Evolutionary conservation across 1,140 invertebrate species (phyloP).

Genomic region (Diabrotica virgifera): DNA sequence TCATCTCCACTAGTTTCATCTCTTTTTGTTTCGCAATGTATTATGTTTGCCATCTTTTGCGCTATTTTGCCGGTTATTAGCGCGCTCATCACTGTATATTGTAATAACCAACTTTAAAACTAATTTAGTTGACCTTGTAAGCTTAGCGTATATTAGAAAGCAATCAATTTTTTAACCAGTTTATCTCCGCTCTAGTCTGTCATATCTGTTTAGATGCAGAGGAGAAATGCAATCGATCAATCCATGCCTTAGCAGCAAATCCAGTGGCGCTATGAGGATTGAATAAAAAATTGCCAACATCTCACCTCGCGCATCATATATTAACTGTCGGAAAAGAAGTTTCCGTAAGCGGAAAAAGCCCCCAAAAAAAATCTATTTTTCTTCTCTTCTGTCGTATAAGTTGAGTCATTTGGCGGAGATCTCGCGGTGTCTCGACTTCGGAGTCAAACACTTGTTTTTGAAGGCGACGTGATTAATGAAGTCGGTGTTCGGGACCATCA

Average conservation of each 20-base stretch:
- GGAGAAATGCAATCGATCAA: too few relatives aligned
- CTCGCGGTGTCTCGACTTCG: conserved; percentile 11
- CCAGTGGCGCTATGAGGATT: neutral
- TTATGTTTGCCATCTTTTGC: too few relatives aligned
- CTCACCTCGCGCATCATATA: conserved; percentile 1
- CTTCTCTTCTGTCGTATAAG: conserved; percentile 16
- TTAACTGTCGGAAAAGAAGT: neutral
- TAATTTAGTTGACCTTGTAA: too few relatives aligned
- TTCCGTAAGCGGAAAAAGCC: conserved; percentile 5
- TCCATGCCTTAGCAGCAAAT: neutral
- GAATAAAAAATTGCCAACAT: neutral
- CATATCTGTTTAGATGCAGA: too few relatives aligned
- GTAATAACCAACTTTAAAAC: too few relatives aligned
- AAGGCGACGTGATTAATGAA: conserved; percentile 16
- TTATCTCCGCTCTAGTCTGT: too few relatives aligned
- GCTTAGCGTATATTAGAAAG: too few relatives aligned
- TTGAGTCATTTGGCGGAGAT: conserved; percentile 16
- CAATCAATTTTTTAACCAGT: too few relatives aligned
- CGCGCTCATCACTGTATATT: too few relatives aligned
- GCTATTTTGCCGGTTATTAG: too few relatives aligned
- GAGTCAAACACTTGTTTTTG: conserved; percentile 20
- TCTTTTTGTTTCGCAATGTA: too few relatives aligned
- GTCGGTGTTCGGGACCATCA: conserved; percentile 5
- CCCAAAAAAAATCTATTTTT: conserved; percentile 13
- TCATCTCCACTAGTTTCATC: too few relatives aligned